phyloP scores from a whole-genome alignment of 2,797 vertebrate genomes.

The Podargus strigoides region DNA sequence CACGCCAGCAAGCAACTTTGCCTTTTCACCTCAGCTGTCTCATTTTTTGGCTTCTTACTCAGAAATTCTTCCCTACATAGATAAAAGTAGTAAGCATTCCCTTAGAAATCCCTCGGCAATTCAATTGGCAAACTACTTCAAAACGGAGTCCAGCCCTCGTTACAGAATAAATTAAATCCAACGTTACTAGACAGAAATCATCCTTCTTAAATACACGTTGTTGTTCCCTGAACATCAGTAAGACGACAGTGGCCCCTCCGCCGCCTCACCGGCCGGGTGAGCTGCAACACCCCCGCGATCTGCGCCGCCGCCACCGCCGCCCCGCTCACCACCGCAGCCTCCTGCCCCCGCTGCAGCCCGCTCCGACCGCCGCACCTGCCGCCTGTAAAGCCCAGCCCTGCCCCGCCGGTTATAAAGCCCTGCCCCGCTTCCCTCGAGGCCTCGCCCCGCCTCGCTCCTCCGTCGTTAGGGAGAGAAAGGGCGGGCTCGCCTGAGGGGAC shows the following conservation, averaged over 20 bases:
- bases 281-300: accelerated
- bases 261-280: not conserved
- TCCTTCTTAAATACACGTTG: not conserved
- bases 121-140: not conserved
- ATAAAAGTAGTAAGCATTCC: not conserved
- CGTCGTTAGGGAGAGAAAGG: not conserved
- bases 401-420: not conserved
- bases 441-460: not conserved
- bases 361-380: accelerated
- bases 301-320: accelerated
- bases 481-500: not conserved
- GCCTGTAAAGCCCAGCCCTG: accelerated
- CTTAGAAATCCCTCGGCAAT: not conserved
- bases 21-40: not conserved
- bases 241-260: not conserved
- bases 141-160: not conserved
- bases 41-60: not conserved
- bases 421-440: not conserved
- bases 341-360: accelerated
- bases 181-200: not conserved
- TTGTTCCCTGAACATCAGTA: not conserved
- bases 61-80: not conserved
- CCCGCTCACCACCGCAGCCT: not conserved
- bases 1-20: not conserved
- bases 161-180: not conserved